These are phyloP conservation scores for Agelas oroides DNA, from an alignment of 37 sponge, comb jelly and placozoan genomes.

Conservation along the genomic window DNA sequence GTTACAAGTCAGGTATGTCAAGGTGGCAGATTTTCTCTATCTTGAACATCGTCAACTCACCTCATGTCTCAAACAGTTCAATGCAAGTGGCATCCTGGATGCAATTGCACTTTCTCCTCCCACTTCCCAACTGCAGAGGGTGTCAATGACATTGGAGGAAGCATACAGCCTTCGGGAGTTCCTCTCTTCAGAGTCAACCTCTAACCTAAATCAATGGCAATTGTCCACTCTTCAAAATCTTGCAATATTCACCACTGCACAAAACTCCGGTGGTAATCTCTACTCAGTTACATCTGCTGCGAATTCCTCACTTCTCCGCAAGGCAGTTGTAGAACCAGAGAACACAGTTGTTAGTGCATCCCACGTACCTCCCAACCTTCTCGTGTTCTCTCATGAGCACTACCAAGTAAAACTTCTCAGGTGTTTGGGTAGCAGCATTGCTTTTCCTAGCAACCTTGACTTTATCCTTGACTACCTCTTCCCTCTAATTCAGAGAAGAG, in stretches of 20 bases:
- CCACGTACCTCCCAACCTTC: slow-evolving; percentile 11
- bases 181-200: background rate
- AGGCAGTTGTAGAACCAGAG: slow-evolving; percentile 26
- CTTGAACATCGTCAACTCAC: background rate
- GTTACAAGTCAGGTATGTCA: background rate
- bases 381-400: slow-evolving; percentile 8
- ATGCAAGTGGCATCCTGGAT: slow-evolving; percentile 10
- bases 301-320: background rate
- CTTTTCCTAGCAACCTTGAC: slow-evolving; percentile 8
- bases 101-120: background rate
- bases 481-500: slow-evolving; percentile 25
- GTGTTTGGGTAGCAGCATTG: background rate
- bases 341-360: slow-evolving; percentile 6
- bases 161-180: slow-evolving; percentile 6
- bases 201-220: background rate
- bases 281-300: slow-evolving; percentile 6
- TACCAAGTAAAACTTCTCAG: slow-evolving; percentile 27
- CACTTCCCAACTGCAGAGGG: background rate
- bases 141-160: slow-evolving; percentile 21
- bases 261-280: slow-evolving; percentile 14
- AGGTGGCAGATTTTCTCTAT: background rate
- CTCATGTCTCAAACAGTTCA: background rate
- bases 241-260: background rate
- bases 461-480: slow-evolving; percentile 19
- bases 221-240: background rate